These are phyloP conservation scores for Hirundo rustica DNA, from an alignment of 2,797 vertebrate genomes.

Conservation along the genomic window DNA sequence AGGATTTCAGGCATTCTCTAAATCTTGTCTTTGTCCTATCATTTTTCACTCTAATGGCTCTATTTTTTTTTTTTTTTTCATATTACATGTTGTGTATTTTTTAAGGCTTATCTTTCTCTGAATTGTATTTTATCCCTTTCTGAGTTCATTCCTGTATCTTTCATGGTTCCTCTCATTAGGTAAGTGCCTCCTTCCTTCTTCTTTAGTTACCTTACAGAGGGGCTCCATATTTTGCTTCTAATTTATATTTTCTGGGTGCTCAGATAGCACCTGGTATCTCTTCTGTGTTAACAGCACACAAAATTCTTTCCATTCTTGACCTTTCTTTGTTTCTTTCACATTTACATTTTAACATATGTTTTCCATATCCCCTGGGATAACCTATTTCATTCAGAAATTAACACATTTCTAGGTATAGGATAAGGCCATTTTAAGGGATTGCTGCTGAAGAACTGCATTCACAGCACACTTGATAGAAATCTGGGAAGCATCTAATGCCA, in stretches of 20 bases:
- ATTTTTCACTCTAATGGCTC: neutral
- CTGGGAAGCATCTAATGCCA: neutral
- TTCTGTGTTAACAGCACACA: neutral
- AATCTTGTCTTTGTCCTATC: neutral
- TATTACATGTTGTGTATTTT: neutral
- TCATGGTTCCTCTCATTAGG: neutral
- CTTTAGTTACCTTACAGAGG: neutral
- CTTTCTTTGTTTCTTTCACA: neutral
- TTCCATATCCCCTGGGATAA: neutral
- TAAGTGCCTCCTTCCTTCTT: neutral
- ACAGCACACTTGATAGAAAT: neutral
- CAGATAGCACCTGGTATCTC: neutral
- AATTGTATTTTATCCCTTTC: neutral
- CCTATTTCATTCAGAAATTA: neutral
- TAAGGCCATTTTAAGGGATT: neutral
- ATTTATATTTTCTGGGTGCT: neutral
- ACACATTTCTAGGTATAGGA: neutral
- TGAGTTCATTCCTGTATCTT: neutral
- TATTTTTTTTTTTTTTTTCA: neutral
- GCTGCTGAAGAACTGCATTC: neutral
- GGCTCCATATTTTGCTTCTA: neutral
- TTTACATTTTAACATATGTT: neutral
- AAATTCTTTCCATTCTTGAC: neutral
- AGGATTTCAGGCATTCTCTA: neutral
- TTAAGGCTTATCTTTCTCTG: neutral